These are phyloP conservation scores for Nymphicus hollandicus DNA, from an alignment of 2,113 vertebrate species.

Conservation along the genomic window DNA sequence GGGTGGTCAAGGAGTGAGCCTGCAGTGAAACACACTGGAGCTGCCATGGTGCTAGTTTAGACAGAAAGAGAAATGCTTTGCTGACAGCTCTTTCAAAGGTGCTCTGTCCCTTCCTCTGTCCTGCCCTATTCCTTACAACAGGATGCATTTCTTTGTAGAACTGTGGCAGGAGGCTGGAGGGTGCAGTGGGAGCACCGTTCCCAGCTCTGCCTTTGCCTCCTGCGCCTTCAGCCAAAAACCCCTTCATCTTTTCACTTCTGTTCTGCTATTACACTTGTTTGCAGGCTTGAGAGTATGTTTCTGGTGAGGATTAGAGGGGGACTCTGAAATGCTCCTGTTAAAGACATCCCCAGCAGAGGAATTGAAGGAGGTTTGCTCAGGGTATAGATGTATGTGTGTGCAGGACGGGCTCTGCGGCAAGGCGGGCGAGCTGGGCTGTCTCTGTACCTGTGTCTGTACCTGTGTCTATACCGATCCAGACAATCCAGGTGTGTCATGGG, in stretches of 20 bases:
- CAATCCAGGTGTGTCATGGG: fast-evolving
- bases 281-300: background rate
- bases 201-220: background rate
- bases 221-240: background rate
- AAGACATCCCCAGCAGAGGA: background rate
- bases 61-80: fast-evolving
- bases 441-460: fast-evolving
- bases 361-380: background rate
- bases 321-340: background rate
- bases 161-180: background rate
- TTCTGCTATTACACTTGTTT: background rate
- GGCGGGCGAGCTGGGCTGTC: background rate
- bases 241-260: background rate
- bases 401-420: background rate
- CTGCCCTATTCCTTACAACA: background rate
- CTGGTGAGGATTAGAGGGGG: background rate
- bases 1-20: background rate
- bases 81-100: background rate
- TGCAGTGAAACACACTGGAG: too few species aligned
- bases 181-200: background rate
- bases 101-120: background rate
- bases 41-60: background rate
- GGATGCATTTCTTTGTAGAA: background rate
- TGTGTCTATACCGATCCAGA: background rate
- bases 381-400: background rate